These are phyloP conservation scores for Aspiorhynchus laticeps DNA, from an alignment of 2,113 vertebrate genomes.

Conservation along the genomic window DNA sequence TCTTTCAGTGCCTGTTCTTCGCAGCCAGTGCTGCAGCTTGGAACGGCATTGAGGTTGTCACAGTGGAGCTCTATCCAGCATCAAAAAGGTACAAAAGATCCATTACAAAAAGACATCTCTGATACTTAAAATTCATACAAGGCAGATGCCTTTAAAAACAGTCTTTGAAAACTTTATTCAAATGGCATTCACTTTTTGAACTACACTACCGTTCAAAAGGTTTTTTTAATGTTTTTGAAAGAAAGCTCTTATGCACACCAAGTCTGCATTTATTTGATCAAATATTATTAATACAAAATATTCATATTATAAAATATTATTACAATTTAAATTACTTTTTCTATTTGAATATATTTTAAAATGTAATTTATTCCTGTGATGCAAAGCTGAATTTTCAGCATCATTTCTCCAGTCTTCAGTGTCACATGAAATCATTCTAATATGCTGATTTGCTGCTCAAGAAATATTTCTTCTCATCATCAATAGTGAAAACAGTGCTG, in stretches of 20 bases:
- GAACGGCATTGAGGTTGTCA: constrained; percentile 94
- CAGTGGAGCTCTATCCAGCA: constrained; percentile 93
- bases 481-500: too few relatives aligned
- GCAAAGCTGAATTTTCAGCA: too few relatives aligned
- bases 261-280: neutral
- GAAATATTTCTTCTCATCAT: too few relatives aligned
- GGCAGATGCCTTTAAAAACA: neutral
- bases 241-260: too few relatives aligned
- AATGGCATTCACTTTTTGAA: neutral
- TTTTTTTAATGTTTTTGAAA: neutral
- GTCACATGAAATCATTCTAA: neutral
- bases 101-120: neutral
- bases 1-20: constrained; percentile 95
- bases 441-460: neutral
- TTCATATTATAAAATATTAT: too few relatives aligned
- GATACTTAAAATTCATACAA: neutral
- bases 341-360: too few relatives aligned
- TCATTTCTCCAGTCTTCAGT: neutral
- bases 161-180: neutral
- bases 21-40: constrained; percentile 90
- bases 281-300: too few relatives aligned
- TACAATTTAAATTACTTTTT: too few relatives aligned
- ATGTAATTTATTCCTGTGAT: too few relatives aligned
- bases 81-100: constrained; percentile 83
- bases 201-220: neutral